Base-by-base conservation (phyloP, 2,888 invertebrate species). In the Volucella zonaria region DNA sequence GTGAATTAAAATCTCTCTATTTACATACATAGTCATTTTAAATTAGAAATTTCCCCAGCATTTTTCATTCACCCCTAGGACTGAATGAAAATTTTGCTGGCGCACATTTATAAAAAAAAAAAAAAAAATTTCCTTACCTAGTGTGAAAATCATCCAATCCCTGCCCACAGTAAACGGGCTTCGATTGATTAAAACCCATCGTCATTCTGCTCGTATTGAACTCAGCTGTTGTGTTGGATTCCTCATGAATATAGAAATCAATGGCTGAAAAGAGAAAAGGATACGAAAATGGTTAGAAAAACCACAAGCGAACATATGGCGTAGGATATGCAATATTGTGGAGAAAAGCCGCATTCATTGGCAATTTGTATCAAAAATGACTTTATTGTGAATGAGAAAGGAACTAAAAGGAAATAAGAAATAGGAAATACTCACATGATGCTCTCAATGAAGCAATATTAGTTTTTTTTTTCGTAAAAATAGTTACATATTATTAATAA, bases 111-210 rank as follows among this genome's bases (percentile, higher is more conserved):
- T 15, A 11, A 14, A 14, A 14, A 18, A 18, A 15, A 11, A 2
- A 12, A 64, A 23, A 1, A 11, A 23, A 45, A 38, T 40, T 18
- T 31, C 89, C 91, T 91, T 88, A 92, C 91, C 89, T 89, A 71
- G 92, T 92, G 87, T 92, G 92, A 87, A 92, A 91, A 88, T 91
- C 89, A 88, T 92, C 91, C 87, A 92, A 87, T 82, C 89, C 89
- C 62, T 90, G 87, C 86, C 92, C 92, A 88, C 92, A 92, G 82
- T 91, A 92, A 87, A 89, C 89, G 87, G 91, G 90, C 86, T 89
- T 88, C 81, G 91, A 90, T 88, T 90, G 89, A 89, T 91, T 88
- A 67, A 79, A 85, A 66, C 51, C 76, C 80, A 86, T 79, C 81
- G 87, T 87, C 87, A 88, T 88, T 87, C 66, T 87, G 86, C 71